Evolutionary conservation across 1,140 invertebrate genomes (phyloP), one percentile per base, ranked within the genome.

Genomic region (Drosophila sucinea): DNA sequence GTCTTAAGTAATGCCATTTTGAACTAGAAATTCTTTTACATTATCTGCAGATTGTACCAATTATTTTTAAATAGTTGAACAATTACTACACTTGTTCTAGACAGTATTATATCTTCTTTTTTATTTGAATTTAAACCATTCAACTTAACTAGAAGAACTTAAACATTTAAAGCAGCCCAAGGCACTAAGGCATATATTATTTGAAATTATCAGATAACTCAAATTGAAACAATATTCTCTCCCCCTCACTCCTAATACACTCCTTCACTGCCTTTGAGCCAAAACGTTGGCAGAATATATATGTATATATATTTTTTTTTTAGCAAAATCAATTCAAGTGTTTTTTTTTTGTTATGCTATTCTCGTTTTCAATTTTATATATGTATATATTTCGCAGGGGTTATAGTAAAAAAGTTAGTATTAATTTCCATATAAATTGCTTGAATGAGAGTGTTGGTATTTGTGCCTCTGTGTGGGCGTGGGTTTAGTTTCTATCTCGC

Each of bases 401-500:
- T 54, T 65, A 33, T 57, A 67, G 82, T 70, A 86, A 86, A 87
- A 87, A 83, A 80, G 77, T 77, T 87, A 72, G 83, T 87, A 86
- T 86, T 86, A 86, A 86, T 86, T 86, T 86, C 83, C 83, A 86
- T 86, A 83, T 87, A 86, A 77, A 86, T 86, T 86, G 83, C 76
- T 78, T 63, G 67, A 57, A 74, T 66, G 68, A 56, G 60, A 51
- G 60, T 41, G 41, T 71, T 56, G 33, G 68, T 81, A 79, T 86
- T 86, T 73, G 77, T 74, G 67, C 56, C 55, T 10, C 32, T 54
- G 27, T 41, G 51, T 41, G 41, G 2, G 17, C 17, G 41, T 56
- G 64, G 23, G 55, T 40, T 55, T 54, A 54, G 51, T 51, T 56
- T 55, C 35, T 33, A 44, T 23, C n/a, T 44, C n/a, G n/a, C 41